These are phyloP conservation scores for Acipenser ruthenus DNA, from an alignment of 2,797 vertebrate species.

Conservation along the genomic window DNA sequence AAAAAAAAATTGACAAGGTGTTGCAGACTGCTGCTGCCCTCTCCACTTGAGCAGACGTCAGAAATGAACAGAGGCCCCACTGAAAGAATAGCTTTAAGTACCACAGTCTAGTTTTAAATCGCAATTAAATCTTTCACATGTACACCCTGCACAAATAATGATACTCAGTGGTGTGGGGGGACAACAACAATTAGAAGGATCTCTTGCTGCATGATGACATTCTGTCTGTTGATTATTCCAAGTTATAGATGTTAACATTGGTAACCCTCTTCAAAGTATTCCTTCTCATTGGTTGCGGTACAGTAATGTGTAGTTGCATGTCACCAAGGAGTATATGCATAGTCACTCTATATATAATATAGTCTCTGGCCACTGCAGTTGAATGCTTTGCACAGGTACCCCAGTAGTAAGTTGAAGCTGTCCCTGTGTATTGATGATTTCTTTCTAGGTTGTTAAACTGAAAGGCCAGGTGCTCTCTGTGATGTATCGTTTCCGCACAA, in stretches of 20 bases:
- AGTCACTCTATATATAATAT: too few species aligned
- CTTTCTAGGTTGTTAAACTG: conserved; percentile 85
- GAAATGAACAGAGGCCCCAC: neutral
- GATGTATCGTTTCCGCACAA: conserved; percentile 97
- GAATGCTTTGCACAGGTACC: too few species aligned
- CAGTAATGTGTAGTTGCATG: too few species aligned
- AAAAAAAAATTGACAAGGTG: neutral
- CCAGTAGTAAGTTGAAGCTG: too few species aligned
- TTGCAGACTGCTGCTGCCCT: neutral
- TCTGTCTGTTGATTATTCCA: too few species aligned
- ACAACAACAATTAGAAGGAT: neutral
- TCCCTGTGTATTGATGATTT: conserved; percentile 10
- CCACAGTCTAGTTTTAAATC: neutral
- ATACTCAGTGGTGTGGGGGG: neutral
- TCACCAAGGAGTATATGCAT: too few species aligned
- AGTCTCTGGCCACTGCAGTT: too few species aligned
- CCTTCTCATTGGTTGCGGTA: too few species aligned
- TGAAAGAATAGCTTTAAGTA: neutral
- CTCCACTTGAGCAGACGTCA: too few species aligned
- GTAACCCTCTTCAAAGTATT: too few species aligned
- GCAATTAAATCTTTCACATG: neutral
- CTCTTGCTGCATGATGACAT: too few species aligned
- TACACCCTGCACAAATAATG: neutral
- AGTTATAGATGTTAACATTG: too few species aligned
- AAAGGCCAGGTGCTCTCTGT: conserved; percentile 95